Evolutionary conservation across 1,140 invertebrate genomes (phyloP).

Genomic region (Drosophila quadrilineata): DNA sequence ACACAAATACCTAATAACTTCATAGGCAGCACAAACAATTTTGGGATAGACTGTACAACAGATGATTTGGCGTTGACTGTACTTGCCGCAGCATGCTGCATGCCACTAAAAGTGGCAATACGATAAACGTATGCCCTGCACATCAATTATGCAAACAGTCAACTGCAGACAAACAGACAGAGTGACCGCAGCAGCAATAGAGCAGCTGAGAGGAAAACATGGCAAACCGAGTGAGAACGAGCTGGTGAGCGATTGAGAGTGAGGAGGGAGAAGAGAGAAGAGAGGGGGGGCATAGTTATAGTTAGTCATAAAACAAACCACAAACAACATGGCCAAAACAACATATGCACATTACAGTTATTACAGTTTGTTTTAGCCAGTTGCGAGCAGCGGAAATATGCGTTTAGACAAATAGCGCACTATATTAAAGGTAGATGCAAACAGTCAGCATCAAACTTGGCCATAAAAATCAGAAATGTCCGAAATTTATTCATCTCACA

Average conservation of each 20-base stretch:
- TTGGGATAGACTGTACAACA: background rate
- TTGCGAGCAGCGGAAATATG: too few species aligned
- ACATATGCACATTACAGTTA: constrained; percentile 37
- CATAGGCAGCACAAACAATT: background rate
- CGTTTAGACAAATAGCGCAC: too few species aligned
- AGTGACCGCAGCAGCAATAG: background rate
- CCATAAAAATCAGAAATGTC: background rate
- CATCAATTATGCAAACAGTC: constrained; percentile 24
- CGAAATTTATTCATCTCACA: too few species aligned
- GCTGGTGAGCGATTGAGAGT: background rate
- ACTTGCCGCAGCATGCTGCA: background rate
- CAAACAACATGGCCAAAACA: constrained; percentile 7
- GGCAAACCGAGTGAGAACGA: constrained; percentile 1
- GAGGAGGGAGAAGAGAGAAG: background rate
- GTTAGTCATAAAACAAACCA: constrained; percentile 24
- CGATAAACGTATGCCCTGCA: constrained; percentile 21
- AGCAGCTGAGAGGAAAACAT: background rate
- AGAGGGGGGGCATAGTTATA: background rate
- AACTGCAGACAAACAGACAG: background rate
- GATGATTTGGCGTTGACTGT: constrained; percentile 2
- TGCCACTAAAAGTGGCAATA: background rate
- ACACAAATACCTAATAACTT: too few species aligned
- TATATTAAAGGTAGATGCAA: too few species aligned
- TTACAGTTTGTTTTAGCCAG: constrained; percentile 21
- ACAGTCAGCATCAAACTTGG: too few species aligned